Evolutionary conservation across 2,113 vertebrate genomes (phyloP).

Genomic region (Trinectes maculatus): DNA sequence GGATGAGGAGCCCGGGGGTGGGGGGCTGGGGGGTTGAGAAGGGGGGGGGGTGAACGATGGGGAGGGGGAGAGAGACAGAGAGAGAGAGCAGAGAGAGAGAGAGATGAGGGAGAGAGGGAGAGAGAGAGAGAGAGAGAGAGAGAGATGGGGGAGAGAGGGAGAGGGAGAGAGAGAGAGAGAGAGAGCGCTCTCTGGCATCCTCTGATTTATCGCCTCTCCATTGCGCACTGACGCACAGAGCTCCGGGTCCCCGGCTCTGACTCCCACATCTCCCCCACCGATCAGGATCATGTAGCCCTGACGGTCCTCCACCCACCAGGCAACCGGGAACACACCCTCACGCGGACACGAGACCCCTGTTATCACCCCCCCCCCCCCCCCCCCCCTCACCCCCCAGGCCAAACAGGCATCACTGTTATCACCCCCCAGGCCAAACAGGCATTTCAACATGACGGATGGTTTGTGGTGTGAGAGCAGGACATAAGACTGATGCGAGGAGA

Average conservation of each 20-base stretch:
- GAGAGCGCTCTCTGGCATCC: constrained; percentile 41
- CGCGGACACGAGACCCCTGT: constrained; percentile 10
- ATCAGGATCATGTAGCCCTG: constrained; percentile 50
- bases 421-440: constrained; percentile 26
- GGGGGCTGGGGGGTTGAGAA: too few species aligned
- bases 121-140: constrained; percentile 15
- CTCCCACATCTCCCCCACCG: constrained; percentile 64
- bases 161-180: constrained; percentile 13
- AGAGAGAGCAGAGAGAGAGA: background rate
- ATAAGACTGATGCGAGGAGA: constrained; percentile 33
- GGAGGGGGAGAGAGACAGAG: background rate
- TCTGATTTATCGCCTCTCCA: constrained; percentile 77
- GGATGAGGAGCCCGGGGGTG: too few species aligned
- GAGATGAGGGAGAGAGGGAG: constrained; percentile 18
- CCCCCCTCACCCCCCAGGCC: background rate
- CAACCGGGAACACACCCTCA: constrained; percentile 43
- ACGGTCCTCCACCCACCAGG: constrained; percentile 39
- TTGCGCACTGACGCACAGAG: constrained; percentile 75
- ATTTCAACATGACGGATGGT: constrained; percentile 31
- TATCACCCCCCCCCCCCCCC: background rate
- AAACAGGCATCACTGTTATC: background rate
- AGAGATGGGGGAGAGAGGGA: constrained; percentile 30
- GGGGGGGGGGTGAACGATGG: too few species aligned
- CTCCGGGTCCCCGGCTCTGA: constrained; percentile 58
- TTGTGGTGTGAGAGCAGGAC: constrained; percentile 15